These are phyloP conservation scores for Chaetodon trifascialis DNA, from an alignment of 2,113 vertebrate species.

Conservation along the genomic window DNA sequence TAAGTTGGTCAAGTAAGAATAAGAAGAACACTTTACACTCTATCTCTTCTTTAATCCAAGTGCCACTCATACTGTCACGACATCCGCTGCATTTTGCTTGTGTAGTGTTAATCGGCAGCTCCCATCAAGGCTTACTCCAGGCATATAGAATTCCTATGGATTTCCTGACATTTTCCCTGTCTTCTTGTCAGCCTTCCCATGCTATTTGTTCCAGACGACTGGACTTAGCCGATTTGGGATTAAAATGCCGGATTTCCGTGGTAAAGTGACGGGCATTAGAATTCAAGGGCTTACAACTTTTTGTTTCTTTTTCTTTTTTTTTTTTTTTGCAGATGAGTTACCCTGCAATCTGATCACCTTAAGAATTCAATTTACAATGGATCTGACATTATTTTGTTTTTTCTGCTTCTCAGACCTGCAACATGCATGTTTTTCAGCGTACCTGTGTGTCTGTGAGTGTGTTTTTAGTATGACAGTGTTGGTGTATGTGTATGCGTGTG, in stretches of 20 bases:
- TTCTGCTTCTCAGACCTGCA: constrained; percentile 17
- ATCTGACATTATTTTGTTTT: constrained; percentile 52
- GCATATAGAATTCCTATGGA: constrained; percentile 65
- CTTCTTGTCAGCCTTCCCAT: constrained; percentile 70
- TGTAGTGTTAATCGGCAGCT: constrained; percentile 54
- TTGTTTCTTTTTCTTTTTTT: background rate
- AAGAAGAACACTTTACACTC: constrained; percentile 36
- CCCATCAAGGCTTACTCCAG: constrained; percentile 55
- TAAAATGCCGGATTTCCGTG: constrained; percentile 70
- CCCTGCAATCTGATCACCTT: constrained; percentile 67
- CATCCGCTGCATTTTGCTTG: constrained; percentile 33
- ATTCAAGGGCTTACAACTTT: constrained; percentile 68
- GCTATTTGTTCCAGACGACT: constrained; percentile 75
- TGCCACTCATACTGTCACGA: constrained; percentile 54
- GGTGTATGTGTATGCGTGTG: constrained; percentile 17
- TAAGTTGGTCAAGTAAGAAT: constrained; percentile 24
- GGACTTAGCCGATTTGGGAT: constrained; percentile 75
- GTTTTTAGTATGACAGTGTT: constrained; percentile 14
- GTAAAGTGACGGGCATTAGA: constrained; percentile 70
- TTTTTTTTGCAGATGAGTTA: constrained; percentile 55
- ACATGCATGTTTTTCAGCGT: constrained; percentile 38
- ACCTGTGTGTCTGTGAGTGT: constrained; percentile 16
- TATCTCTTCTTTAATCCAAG: constrained; percentile 58
- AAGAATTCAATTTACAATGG: constrained; percentile 64
- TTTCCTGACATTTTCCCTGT: constrained; percentile 61